Evolutionary conservation across 1,140 invertebrate species (phyloP), one percentile per base, ranked within the genome.

Genomic region (Drosophila yakuba): DNA sequence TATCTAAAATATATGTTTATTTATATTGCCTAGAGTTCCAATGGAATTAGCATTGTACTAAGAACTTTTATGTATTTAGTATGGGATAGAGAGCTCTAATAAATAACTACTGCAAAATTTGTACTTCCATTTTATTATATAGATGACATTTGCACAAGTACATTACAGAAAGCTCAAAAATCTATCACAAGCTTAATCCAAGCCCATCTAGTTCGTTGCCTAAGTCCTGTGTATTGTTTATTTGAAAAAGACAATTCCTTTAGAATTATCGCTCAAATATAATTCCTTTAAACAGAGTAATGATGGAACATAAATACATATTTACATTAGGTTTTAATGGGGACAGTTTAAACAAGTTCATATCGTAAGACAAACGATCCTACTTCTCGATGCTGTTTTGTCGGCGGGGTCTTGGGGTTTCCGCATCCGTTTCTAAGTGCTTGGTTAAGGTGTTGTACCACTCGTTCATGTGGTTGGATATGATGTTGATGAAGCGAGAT

Each of bases 371-470:
- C 15, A 32, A 50, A 17, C 38, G 25, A 10, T 5, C 12, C 48
- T 71, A 86, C 52, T 80, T 61, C 0, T 64, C 52, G 17, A 86
- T 78, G 56, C 48, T 57, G 32, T 68, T 48, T 44, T 36, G 20
- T 12, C 28, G 36, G 23, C 38, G 54, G 1, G 28, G n/a, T 8
- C 1, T 20, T 11, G 23, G 43, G 0, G 23, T 2, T 12, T 20
- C 52, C 0, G 28, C 35, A 0, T 80, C 73, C 17, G 66, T 45
- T 0, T 89, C 80, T 36, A 91, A 15, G 6, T 91, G 90, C 36
- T 78, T 88, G 0, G 90, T 56, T 36, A 91, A 35, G 12, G 90
- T 91, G 36, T 85, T 89, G 50, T 91, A 91, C 90, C 83, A 91
- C 5, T 91, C 90, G 55, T 73, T 78, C 58, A 91, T 90, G 28